Percentiles rank a stretch among this genome's conserved stretches.
Conservation (phyloP, 2,888 invertebrate genomes). For the Heliconius ethilla region DNA sequence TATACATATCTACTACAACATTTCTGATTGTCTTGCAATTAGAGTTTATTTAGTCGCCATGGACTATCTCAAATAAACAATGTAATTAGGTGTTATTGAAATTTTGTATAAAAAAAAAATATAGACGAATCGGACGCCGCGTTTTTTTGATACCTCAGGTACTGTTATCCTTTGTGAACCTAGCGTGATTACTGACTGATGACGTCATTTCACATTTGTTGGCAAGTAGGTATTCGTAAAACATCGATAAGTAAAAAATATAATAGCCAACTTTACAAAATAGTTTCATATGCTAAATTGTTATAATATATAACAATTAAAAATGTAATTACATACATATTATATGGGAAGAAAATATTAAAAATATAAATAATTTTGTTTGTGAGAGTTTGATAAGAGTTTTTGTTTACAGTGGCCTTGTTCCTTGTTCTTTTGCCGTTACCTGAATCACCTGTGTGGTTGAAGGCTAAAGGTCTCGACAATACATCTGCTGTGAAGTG, state of each 20-base stretch:
- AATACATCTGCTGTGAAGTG: conserved; percentile 76
- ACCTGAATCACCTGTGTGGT: conserved; percentile 85
- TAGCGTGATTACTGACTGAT: too few relatives aligned
- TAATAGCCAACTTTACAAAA: too few relatives aligned
- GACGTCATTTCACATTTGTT: too few relatives aligned
- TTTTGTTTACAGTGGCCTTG: conserved; percentile 63
- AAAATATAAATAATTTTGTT: background rate
- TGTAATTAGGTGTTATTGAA: background rate
- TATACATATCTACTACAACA: background rate
- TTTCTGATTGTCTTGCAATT: conserved; percentile 4
- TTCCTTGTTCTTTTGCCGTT: conserved; percentile 78
- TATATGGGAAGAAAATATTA: too few relatives aligned
- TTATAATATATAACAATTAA: too few relatives aligned
- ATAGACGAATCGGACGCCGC: background rate
- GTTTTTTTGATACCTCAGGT: too few relatives aligned
- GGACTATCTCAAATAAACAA: background rate
- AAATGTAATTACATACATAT: too few relatives aligned
- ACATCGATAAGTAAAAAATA: too few relatives aligned
- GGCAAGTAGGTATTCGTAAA: too few relatives aligned
- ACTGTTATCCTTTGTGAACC: too few relatives aligned
- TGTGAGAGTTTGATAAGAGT: too few relatives aligned
- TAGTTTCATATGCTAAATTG: too few relatives aligned
- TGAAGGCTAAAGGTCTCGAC: conserved; percentile 70
- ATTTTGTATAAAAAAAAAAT: background rate
- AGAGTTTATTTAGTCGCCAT: background rate